A percentile compares a stretch with the other conserved stretches of the same genome.
These are phyloP conservation scores for Poecilia latipinna DNA, from an alignment of 2,113 vertebrate species.

Conservation along the genomic window DNA sequence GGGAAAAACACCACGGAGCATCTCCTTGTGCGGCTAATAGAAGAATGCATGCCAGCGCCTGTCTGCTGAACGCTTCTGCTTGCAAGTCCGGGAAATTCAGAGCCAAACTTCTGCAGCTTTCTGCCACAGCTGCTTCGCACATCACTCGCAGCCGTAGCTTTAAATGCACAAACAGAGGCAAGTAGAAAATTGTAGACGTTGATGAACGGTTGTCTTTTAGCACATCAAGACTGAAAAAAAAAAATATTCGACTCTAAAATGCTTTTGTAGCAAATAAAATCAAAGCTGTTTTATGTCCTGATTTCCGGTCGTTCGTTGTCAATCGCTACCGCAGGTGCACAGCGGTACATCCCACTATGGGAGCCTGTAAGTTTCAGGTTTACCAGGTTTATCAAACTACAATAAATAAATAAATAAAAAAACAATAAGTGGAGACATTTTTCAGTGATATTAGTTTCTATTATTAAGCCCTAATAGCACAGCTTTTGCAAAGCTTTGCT, in stretches of 20 bases:
- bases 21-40: constrained; percentile 19
- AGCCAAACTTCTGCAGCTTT: constrained; percentile 53
- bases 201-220: too few relatives aligned
- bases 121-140: constrained; percentile 2
- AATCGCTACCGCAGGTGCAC: constrained; percentile 72
- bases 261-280: too few relatives aligned
- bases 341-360: constrained; percentile 32
- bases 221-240: too few relatives aligned
- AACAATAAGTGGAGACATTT: neutral
- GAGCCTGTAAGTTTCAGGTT: constrained; percentile 6
- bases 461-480: neutral
- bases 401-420: neutral
- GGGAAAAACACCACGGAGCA: constrained; percentile 14
- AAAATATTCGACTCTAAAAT: too few relatives aligned
- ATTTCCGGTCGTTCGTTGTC: constrained; percentile 68
- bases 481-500: neutral
- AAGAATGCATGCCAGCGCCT: constrained; percentile 28
- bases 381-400: neutral
- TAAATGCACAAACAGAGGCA: too few relatives aligned
- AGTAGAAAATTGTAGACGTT: too few relatives aligned
- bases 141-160: too few relatives aligned
- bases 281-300: neutral
- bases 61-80: constrained; percentile 45
- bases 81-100: constrained; percentile 45
- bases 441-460: neutral